Base-by-base conservation (phyloP, 2,888 invertebrate species). In the Macrophya alboannulata region DNA sequence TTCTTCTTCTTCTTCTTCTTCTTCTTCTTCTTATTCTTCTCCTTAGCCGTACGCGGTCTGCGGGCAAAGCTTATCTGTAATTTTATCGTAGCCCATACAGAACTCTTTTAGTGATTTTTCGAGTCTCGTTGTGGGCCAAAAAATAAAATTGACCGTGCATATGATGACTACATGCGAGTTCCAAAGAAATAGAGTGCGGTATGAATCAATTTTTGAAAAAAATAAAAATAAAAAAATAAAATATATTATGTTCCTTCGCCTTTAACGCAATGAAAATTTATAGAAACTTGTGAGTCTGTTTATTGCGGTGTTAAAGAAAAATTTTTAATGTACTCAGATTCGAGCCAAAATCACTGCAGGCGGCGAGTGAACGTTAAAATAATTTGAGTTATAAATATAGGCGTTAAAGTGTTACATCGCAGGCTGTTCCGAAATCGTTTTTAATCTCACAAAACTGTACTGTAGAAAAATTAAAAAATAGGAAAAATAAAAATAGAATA, bases 331-430 rank as follows among this genome's bases (percentile, higher is more conserved):
- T 81, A 81, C 40, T 12, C 40, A 40, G 59, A 59, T 59, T 79
- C 59, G 40, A 71, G 74, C 17, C 40, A 59, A 84, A 76, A 84
- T 31, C 48, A 8, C 48, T 43, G 84, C n/a, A 4, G 62, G 4
- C 21, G 25, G 51, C 43, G 76, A 59, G 62, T 76, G 51, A 84
- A 84, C 74, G 74, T 74, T 74, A n/a, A 37, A 76, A 84, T 84
- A 76, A 84, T 76, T 84, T 51, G 76, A 21, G 59, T 84, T 76
- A 76, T 84, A 84, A 84, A 84, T 74, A 84, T 59, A 84, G 43
- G 43, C 76, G 74, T 51, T 62, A 72, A 25, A 81, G 62, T 65
- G 62, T 81, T 43, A 62, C 62, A 62, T 79, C 81, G 40, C 43
- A 37, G 43, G 65, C 40, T 81, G 81, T 81, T 81, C 21, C 62